A percentile compares a stretch with the other conserved stretches of the same genome.
Conservation (phyloP, 2,113 vertebrate genomes). For the Austrofundulus limnaeus region DNA sequence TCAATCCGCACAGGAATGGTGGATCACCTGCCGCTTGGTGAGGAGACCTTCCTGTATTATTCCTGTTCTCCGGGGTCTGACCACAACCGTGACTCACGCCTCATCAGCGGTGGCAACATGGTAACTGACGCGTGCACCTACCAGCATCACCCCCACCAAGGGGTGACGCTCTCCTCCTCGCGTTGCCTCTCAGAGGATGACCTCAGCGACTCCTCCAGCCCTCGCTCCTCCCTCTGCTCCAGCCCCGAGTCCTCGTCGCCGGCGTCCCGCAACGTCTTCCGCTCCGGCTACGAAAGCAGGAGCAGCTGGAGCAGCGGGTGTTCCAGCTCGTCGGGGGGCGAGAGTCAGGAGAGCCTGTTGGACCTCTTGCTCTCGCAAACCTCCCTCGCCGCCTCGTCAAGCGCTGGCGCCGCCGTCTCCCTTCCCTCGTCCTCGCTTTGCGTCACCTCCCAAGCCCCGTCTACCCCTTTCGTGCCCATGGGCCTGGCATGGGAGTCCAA, state of each 20-base stretch:
- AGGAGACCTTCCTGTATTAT: constrained; percentile 87
- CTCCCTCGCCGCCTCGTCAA: constrained; percentile 79
- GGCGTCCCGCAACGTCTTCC: constrained; percentile 27
- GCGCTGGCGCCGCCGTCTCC: constrained; percentile 23
- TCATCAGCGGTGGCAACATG: constrained; percentile 73
- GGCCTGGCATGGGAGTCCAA: constrained; percentile 85
- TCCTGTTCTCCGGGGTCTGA: constrained; percentile 72
- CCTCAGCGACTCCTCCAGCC: constrained; percentile 89
- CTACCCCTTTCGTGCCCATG: constrained; percentile 66
- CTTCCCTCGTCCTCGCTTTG: constrained; percentile 34
- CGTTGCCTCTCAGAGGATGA: constrained; percentile 89
- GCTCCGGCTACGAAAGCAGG: constrained; percentile 61
- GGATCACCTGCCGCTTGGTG: constrained; percentile 90
- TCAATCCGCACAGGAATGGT: constrained; percentile 88
- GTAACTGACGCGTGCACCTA: constrained; percentile 83
- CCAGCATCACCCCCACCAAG: constrained; percentile 56
- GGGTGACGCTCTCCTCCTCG: constrained; percentile 83
- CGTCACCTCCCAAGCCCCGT: constrained; percentile 12
- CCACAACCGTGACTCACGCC: constrained; percentile 61
- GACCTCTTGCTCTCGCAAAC: constrained; percentile 92
- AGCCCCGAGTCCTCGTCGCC: constrained; percentile 75
- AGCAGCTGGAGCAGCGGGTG: constrained; percentile 65
- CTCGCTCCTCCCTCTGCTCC: constrained; percentile 88
- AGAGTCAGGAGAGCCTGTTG: constrained; percentile 90
- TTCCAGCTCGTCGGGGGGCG: constrained; percentile 83